Evolutionary conservation across 1,140 invertebrate genomes (phyloP), one percentile per base, ranked within the genome.

Genomic region (Drosophila watanabei): DNA sequence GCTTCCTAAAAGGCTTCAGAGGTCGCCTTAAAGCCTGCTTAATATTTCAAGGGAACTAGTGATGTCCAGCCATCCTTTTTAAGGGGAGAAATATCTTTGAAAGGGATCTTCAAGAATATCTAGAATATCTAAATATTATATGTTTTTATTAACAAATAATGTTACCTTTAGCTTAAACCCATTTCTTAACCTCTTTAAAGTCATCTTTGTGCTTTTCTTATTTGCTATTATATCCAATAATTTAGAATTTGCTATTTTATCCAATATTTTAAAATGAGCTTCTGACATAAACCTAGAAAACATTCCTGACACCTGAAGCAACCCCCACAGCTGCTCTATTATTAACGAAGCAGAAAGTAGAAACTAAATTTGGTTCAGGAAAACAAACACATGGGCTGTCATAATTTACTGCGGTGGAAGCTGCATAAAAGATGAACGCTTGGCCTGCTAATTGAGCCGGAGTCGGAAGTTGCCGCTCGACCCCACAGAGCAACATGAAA

Each of bases 401-500:
- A 78, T 78, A 69, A 78, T 79, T 79, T 57, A 79, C 75, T 48
- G 64, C 54, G 56, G 57, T 56, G 49, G 59, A 79, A 59, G 77
- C 77, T 79, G 75, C 71, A 66, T 79, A 66, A 79, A 76, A 64
- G 51, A 82, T 75, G 75, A 79, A 78, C 63, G 33, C 68, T 58
- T 61, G 33, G 71, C 16, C 52, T 43, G 49, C 78, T 89, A 89
- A 89, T 90, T 85, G 79, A 57, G 70, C 48, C 65, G 48, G 24
- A 41, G 65, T 79, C 68, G 79, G 56, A 71, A 41, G 64, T 52
- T 75, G 66, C 43, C 48, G 57, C 54, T 57, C 52, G 54, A 65
- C 62, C 52, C 46, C 39, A 45, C 52, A 59, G 73, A 82, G 75
- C 63, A 82, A 82, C 66, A 82, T 87, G 83, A 80, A 87, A 83